These are phyloP conservation scores for Himantopus leucocephalus DNA, from an alignment of 2,113 vertebrate genomes.

Conservation along the genomic window DNA sequence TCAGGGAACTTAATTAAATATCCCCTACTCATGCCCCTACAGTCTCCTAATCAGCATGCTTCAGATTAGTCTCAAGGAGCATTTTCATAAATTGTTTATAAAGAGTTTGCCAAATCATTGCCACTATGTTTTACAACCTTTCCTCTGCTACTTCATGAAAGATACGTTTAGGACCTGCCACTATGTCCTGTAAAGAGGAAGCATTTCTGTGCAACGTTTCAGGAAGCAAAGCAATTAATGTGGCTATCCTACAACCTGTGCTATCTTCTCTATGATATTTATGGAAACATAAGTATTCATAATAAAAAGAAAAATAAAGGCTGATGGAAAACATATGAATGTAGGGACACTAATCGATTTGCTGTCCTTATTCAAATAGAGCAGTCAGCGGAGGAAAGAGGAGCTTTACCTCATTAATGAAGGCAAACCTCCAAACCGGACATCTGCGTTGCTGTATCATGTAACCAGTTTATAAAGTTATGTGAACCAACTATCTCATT, in stretches of 20 bases:
- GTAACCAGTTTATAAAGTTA: constrained; percentile 34
- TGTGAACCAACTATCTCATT: constrained; percentile 25
- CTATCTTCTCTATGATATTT: neutral
- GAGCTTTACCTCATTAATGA: neutral
- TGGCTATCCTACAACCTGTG: neutral
- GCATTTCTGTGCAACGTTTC: neutral
- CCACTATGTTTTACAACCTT: neutral
- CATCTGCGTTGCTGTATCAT: neutral
- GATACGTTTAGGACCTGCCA: neutral
- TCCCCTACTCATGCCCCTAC: neutral
- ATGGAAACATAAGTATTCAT: neutral
- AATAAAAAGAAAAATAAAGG: constrained; percentile 16
- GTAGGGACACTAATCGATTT: neutral
- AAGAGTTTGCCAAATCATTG: neutral
- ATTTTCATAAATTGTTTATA: neutral
- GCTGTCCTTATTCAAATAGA: neutral
- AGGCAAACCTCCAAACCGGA: neutral
- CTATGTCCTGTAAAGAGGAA: neutral
- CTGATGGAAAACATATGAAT: neutral
- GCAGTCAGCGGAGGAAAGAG: neutral
- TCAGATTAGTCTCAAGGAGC: neutral
- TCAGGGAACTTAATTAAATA: neutral
- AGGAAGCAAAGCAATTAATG: neutral
- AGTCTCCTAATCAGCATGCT: neutral
- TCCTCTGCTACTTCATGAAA: neutral